phyloP scores from a whole-genome alignment of 2,113 vertebrate species.

The Neolamprologus sp. region DNA sequence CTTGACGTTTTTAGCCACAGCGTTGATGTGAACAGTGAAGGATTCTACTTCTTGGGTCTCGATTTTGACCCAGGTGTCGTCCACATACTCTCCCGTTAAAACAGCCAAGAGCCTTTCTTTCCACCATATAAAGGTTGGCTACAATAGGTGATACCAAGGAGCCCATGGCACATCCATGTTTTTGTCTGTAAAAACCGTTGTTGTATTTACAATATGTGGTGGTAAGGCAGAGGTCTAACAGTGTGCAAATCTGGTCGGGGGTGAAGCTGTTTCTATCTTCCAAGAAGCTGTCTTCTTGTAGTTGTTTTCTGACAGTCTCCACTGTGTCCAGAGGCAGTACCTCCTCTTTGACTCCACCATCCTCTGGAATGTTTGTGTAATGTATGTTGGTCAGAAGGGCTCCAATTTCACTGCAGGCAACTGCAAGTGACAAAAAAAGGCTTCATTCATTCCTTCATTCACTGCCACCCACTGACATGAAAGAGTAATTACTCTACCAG shows the following conservation, averaged over 20 bases:
- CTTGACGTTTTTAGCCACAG: rapidly evolving
- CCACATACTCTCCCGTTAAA: background rate
- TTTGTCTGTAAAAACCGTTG: background rate
- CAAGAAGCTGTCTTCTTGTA: background rate
- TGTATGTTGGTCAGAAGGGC: background rate
- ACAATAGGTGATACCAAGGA: rapidly evolving
- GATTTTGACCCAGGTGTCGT: background rate
- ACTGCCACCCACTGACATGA: background rate
- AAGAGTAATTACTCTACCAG: background rate
- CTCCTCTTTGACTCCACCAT: background rate
- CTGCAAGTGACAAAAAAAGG: background rate
- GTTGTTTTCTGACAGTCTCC: background rate
- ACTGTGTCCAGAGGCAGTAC: background rate
- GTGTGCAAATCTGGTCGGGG: background rate
- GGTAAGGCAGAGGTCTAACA: background rate
- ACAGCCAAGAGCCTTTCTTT: background rate
- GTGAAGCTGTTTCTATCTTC: background rate
- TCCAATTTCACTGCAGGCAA: background rate
- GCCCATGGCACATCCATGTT: background rate
- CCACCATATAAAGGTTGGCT: background rate
- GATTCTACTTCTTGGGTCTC: background rate
- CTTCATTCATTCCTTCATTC: background rate
- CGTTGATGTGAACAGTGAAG: rapidly evolving
- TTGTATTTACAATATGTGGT: background rate
- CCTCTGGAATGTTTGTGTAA: background rate